Evolutionary conservation across 2,797 vertebrate species (phyloP).

Genomic region (Streptopelia turtur): DNA sequence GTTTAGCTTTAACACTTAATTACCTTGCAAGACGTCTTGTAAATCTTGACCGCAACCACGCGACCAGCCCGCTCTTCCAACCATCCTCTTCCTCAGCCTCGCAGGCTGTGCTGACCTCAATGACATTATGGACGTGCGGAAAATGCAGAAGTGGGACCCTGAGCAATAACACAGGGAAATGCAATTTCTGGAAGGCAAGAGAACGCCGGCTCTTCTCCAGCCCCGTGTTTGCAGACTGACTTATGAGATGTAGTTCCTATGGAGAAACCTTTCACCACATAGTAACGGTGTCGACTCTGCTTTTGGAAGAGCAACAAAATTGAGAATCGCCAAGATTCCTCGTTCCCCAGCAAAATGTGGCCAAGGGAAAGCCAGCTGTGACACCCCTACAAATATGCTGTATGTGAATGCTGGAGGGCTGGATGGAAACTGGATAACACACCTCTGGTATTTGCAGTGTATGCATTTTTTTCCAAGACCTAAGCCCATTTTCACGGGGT

Average conservation of each 20-base stretch:
- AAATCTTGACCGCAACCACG: neutral
- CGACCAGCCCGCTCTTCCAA: neutral
- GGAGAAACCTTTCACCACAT: neutral
- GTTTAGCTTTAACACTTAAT: neutral
- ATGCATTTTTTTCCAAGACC: neutral
- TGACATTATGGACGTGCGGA: rapidly evolving
- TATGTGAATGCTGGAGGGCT: neutral
- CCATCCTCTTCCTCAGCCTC: rapidly evolving
- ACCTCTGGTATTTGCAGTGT: neutral
- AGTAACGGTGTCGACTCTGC: neutral
- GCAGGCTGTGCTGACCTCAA: rapidly evolving
- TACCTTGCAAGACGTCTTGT: neutral
- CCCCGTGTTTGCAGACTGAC: neutral
- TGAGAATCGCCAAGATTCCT: neutral
- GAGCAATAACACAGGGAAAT: neutral
- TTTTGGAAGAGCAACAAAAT: neutral
- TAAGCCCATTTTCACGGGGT: constrained; percentile 6
- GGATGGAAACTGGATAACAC: neutral
- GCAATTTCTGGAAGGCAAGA: neutral
- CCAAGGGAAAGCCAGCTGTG: neutral
- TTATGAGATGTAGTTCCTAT: neutral
- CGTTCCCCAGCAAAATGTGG: neutral
- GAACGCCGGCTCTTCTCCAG: neutral
- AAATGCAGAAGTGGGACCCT: neutral
- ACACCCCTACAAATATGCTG: neutral